A percentile compares a stretch with the other conserved stretches of the same genome.
These are phyloP conservation scores for Callaeas wilsoni DNA, from an alignment of 2,113 vertebrate genomes.

Conservation along the genomic window DNA sequence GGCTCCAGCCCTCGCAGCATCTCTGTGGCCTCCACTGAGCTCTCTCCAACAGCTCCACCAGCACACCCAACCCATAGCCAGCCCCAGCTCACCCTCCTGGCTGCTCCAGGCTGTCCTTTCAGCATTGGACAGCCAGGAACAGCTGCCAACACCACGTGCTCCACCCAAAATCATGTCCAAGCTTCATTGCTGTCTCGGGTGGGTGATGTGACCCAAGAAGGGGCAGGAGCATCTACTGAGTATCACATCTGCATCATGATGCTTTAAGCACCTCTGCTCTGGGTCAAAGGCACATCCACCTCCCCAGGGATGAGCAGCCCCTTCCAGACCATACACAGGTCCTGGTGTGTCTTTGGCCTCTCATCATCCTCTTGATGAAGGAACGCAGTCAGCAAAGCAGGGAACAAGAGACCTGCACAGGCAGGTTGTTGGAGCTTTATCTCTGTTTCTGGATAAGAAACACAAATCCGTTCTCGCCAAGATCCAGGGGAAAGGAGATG, in stretches of 20 bases:
- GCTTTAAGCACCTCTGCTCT: background rate
- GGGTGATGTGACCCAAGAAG: background rate
- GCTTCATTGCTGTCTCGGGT: rapidly evolving
- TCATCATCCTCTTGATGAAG: background rate
- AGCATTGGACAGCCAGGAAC: background rate
- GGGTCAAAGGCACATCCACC: rapidly evolving
- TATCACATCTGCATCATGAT: rapidly evolving
- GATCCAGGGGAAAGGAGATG: background rate
- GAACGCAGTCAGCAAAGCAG: background rate
- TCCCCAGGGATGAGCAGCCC: background rate
- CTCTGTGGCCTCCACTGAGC: rapidly evolving
- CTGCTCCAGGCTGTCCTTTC: background rate
- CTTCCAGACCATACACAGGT: background rate
- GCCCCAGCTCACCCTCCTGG: background rate
- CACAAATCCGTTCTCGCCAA: background rate
- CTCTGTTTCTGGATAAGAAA: background rate
- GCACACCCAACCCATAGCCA: background rate
- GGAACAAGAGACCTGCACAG: background rate
- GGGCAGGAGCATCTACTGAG: background rate
- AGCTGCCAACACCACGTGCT: rapidly evolving
- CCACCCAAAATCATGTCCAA: background rate
- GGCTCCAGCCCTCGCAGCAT: background rate
- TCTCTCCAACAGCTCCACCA: background rate
- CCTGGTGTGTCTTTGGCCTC: too few relatives aligned
- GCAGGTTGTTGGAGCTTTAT: background rate